Evolutionary conservation across 2,113 vertebrate genomes (phyloP).

Genomic region (Emberiza fucata): DNA sequence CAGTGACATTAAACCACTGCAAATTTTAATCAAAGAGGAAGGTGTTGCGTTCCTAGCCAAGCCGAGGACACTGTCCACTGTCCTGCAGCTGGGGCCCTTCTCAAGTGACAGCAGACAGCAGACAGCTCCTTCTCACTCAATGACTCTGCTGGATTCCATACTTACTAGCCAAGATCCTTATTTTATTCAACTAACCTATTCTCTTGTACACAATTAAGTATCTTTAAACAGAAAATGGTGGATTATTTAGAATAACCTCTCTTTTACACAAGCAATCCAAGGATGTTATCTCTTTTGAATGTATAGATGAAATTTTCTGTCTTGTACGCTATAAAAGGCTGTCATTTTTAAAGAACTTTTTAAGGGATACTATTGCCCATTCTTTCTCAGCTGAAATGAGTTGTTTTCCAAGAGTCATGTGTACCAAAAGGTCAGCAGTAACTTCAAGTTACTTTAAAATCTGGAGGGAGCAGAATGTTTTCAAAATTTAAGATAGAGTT

Average conservation of each 20-base stretch:
- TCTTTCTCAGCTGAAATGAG: background rate
- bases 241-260: background rate
- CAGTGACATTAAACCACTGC: background rate
- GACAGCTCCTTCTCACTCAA: background rate
- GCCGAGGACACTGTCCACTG: background rate
- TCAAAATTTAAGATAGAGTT: background rate
- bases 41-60: fast-evolving
- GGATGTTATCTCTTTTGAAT: background rate
- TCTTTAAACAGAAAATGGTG: background rate
- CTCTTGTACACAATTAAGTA: background rate
- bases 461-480: background rate
- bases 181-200: background rate
- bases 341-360: background rate
- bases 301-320: background rate
- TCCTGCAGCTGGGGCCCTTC: background rate
- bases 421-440: background rate
- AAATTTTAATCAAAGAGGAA: background rate
- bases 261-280: background rate
- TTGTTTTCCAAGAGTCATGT: background rate
- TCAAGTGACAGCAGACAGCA: background rate
- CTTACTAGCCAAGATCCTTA: background rate
- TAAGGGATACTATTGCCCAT: background rate
- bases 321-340: background rate
- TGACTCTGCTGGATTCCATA: background rate
- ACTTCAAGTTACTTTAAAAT: background rate